phyloP scores from a whole-genome alignment of 2,113 vertebrate genomes.

The Lepisosteus oculatus region DNA sequence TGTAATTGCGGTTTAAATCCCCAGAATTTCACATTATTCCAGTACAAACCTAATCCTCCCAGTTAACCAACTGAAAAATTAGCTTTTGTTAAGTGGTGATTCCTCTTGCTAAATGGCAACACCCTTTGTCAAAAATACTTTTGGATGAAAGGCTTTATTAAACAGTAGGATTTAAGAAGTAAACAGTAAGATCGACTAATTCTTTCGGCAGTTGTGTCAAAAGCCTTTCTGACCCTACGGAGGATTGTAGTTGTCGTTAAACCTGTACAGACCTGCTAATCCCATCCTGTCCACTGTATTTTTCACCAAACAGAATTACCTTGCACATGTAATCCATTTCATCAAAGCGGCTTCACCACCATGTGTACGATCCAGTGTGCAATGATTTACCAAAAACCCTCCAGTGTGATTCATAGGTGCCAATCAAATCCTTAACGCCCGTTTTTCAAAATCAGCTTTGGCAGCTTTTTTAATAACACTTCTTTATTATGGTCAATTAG shows the following conservation, averaged over 20 bases:
- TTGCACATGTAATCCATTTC: slow-evolving; percentile 29
- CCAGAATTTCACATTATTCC: slow-evolving; percentile 53
- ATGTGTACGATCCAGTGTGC: slow-evolving; percentile 24
- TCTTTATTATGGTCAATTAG: no score
- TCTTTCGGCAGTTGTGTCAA: slow-evolving; percentile 38
- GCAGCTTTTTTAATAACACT: no score
- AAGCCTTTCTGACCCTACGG: slow-evolving; percentile 24
- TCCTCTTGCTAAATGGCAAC: slow-evolving; percentile 57
- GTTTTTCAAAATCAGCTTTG: no score
- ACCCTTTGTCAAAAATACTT: slow-evolving; percentile 43
- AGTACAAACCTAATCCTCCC: slow-evolving; percentile 57
- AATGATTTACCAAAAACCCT: slow-evolving; percentile 2
- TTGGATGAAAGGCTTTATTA: slow-evolving; percentile 49
- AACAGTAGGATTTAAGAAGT: slow-evolving; percentile 28
- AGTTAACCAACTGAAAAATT: slow-evolving; percentile 72
- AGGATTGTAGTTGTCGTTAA: slow-evolving; percentile 17
- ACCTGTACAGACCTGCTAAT: slow-evolving; percentile 48
- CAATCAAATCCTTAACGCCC: no score
- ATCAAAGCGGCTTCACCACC: slow-evolving; percentile 37
- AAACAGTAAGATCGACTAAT: slow-evolving; percentile 42
- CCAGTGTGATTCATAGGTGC: no score
- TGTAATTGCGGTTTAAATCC: slow-evolving; percentile 70
- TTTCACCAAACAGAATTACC: slow-evolving; percentile 29
- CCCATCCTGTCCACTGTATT: slow-evolving; percentile 46
- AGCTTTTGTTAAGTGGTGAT: slow-evolving; percentile 70